Evolutionary conservation across 2,113 vertebrate species (phyloP).

Genomic region (Terrapene triunguis): DNA sequence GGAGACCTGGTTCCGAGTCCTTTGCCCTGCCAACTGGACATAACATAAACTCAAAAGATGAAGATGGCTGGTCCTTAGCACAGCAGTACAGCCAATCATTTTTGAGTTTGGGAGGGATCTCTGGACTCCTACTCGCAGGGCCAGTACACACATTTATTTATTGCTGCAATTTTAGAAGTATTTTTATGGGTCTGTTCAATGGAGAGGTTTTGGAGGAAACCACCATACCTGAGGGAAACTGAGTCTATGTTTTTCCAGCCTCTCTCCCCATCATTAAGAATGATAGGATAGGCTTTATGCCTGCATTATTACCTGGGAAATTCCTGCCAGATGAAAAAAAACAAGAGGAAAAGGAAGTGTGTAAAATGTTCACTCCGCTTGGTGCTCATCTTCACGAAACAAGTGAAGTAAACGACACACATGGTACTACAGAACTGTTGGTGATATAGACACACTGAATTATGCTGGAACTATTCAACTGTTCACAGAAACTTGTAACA

Average conservation of each 20-base stretch:
- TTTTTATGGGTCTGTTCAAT: neutral
- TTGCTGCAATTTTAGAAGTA: neutral
- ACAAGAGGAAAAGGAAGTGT: neutral
- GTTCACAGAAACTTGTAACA: neutral
- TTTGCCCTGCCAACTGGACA: neutral
- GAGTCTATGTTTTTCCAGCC: neutral
- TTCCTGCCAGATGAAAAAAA: neutral
- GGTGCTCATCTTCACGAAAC: neutral
- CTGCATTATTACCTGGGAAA: neutral
- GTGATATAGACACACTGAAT: neutral
- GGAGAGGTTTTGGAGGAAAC: neutral
- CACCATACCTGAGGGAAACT: neutral
- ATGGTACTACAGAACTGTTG: neutral
- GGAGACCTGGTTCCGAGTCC: neutral
- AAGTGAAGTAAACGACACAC: neutral
- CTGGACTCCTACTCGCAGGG: neutral
- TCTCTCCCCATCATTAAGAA: neutral
- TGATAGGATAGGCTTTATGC: rapidly evolving
- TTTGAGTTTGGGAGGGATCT: neutral
- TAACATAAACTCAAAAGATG: neutral
- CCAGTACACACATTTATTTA: neutral
- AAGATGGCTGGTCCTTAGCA: neutral
- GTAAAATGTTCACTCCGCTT: neutral
- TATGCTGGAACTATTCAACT: neutral
- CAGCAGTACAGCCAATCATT: neutral